A percentile compares a stretch with the other conserved stretches of the same genome.
phyloP scores from a whole-genome alignment of 2,113 vertebrate species.

The Marcusenius ussheri region DNA sequence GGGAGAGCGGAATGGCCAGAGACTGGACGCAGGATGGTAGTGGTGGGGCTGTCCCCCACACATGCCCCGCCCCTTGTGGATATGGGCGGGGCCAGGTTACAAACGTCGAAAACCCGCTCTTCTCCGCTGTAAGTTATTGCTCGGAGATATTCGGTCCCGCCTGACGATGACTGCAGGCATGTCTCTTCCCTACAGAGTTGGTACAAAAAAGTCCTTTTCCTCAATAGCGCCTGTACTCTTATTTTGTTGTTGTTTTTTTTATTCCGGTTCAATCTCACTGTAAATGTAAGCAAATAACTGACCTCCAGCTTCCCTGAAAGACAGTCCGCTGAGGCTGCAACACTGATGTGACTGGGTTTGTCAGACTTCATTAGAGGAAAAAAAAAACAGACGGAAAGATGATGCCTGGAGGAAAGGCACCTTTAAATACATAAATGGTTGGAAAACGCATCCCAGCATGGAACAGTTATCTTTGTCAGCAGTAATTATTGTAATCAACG shows the following conservation, averaged over 20 bases:
- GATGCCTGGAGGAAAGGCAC: constrained; percentile 20
- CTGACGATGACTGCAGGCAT: neutral
- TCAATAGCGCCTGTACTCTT: neutral
- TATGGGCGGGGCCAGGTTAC: neutral
- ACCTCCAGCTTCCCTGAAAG: neutral
- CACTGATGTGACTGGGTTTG: neutral
- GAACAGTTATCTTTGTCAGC: neutral
- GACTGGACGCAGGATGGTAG: neutral
- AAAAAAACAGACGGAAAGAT: neutral
- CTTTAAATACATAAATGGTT: constrained; percentile 15
- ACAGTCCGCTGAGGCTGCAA: neutral
- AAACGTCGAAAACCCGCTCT: neutral
- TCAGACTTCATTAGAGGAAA: neutral
- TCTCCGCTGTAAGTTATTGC: constrained; percentile 8
- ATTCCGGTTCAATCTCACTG: neutral
- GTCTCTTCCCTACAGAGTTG: neutral
- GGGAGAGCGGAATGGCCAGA: neutral
- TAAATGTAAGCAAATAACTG: neutral
- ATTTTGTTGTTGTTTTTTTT: neutral
- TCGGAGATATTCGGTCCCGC: neutral
- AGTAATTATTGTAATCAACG: neutral
- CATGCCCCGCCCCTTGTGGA: neutral
- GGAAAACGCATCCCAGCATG: neutral
- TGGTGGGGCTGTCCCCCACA: neutral
- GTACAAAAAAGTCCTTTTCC: neutral